Base-by-base conservation (phyloP, 2,888 invertebrate genomes). In the Andrena flavipes region DNA sequence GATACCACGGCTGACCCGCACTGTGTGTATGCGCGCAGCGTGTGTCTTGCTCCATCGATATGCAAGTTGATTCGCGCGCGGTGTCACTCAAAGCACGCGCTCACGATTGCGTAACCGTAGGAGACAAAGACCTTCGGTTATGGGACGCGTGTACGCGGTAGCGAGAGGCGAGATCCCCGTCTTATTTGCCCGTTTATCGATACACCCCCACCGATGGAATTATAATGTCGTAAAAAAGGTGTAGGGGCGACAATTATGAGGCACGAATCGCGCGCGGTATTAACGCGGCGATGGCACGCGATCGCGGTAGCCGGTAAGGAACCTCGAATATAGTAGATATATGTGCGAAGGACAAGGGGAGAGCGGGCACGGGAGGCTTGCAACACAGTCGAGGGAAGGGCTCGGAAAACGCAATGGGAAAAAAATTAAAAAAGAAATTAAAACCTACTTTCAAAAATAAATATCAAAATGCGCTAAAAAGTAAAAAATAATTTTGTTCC, bases 1-100 rank as follows among this genome's bases (percentile, higher is more conserved):
- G 68, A 82, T 49, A n/a, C 72, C 68, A 71, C 51, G 72, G 76
- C 71, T 69, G 80, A 75, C 70, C 69, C 59, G 56, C 33, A n/a
- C 33, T 2, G 68, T 72, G 23, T 23, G 23, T 26, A 56, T 23
- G 56, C 56, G 8, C 26, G 16, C 13, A 13, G 20, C 70, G n/a
- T n/a, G 26, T 20, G 10, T 4, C 7, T 60, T 60, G 23, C 33
- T 60, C 60, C 29, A 59, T 70, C 63, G 62, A 71, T 71, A 59
- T 16, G 23, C 42, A 26, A 20, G 63, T 42, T 63, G 35, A 10
- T 35, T 63, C 56, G 42, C 26, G 35, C 16, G 29, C 23, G 23
- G 29, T 33, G 59, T 65, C 42, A 29, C 23, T 33, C 29, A 7
- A 20, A 35, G 29, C 64, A 23, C 42, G 64, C 30, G 65, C 63